Percentiles rank a stretch among this genome's conserved stretches.
Conservation (phyloP, 2,797 vertebrate species). For the Cetoscarus ocellatus region DNA sequence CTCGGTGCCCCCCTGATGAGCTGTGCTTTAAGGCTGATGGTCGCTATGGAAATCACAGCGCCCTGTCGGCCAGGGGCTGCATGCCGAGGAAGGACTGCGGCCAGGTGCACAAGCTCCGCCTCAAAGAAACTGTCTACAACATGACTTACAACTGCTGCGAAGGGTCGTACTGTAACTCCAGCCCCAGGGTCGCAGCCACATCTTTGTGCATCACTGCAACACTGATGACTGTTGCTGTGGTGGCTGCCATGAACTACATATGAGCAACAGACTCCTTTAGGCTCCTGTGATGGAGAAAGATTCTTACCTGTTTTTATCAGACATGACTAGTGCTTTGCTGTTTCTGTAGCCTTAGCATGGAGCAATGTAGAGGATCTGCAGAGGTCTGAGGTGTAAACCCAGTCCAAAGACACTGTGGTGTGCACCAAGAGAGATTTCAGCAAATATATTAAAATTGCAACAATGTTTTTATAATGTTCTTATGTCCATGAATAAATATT, state of each 20-base stretch:
- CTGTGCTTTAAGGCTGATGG: constrained; percentile 70
- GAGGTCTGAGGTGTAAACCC: constrained; percentile 7
- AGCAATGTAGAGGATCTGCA: constrained; percentile 39
- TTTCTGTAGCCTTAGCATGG: constrained; percentile 31
- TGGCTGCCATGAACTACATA: background rate
- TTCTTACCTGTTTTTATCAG: background rate
- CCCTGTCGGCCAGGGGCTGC: constrained; percentile 72
- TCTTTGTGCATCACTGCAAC: constrained; percentile 19
- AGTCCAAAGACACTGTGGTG: constrained; percentile 54
- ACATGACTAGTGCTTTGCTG: background rate
- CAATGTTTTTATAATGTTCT: constrained; percentile 10
- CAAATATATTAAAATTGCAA: background rate
- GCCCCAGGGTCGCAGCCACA: background rate
- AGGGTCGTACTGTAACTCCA: constrained; percentile 74
- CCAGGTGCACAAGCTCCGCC: constrained; percentile 8
- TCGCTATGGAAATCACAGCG: constrained; percentile 66
- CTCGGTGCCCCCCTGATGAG: constrained; percentile 69
- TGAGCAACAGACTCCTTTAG: constrained; percentile 24
- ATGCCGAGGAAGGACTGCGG: constrained; percentile 52
- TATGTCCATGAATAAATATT: constrained; percentile 47
- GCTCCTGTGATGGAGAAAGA: background rate
- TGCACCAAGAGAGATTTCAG: background rate
- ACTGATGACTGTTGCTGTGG: constrained; percentile 30
- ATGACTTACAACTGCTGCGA: constrained; percentile 78
- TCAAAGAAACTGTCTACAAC: constrained; percentile 57